Conservation (phyloP, 2,113 vertebrate genomes). For the Marcusenius ussheri region DNA sequence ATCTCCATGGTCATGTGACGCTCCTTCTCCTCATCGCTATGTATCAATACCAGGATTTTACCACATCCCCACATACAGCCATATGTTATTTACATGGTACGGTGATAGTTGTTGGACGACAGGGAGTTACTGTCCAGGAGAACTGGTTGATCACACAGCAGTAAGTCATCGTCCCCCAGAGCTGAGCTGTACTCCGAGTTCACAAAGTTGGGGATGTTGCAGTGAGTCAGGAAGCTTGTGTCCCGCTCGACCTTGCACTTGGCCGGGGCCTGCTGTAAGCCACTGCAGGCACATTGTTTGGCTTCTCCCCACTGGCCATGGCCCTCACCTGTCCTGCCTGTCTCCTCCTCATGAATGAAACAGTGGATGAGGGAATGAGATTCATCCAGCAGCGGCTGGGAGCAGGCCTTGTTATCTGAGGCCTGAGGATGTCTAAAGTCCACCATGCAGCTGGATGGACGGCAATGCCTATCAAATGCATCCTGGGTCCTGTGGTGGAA, state of each 20-base stretch:
- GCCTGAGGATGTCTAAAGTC: slow-evolving; percentile 62
- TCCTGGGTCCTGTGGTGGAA: slow-evolving; percentile 64
- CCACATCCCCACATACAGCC: not conserved
- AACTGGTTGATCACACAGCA: slow-evolving; percentile 67
- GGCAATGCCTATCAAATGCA: slow-evolving; percentile 63
- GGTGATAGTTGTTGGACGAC: slow-evolving; percentile 32
- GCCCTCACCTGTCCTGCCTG: slow-evolving; percentile 31
- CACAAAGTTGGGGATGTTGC: slow-evolving; percentile 87
- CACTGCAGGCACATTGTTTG: slow-evolving; percentile 22
- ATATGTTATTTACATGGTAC: not conserved
- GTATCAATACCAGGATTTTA: not conserved
- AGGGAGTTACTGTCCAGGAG: slow-evolving; percentile 61
- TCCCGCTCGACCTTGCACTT: slow-evolving; percentile 44
- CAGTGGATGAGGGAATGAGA: slow-evolving; percentile 76
- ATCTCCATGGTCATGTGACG: not conserved
- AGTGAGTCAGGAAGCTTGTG: slow-evolving; percentile 62
- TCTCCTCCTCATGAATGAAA: slow-evolving; percentile 62
- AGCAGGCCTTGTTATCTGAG: slow-evolving; percentile 48
- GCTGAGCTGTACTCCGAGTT: slow-evolving; percentile 74
- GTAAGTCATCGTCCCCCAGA: slow-evolving; percentile 74
- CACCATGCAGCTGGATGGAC: slow-evolving; percentile 66
- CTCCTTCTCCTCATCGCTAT: not conserved
- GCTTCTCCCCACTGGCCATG: slow-evolving; percentile 7
- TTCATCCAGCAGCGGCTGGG: slow-evolving; percentile 43
- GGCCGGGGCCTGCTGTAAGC: slow-evolving; percentile 45